These are phyloP conservation scores for Adela reaumurella DNA, from an alignment of 2,888 invertebrate genomes.

Conservation along the genomic window DNA sequence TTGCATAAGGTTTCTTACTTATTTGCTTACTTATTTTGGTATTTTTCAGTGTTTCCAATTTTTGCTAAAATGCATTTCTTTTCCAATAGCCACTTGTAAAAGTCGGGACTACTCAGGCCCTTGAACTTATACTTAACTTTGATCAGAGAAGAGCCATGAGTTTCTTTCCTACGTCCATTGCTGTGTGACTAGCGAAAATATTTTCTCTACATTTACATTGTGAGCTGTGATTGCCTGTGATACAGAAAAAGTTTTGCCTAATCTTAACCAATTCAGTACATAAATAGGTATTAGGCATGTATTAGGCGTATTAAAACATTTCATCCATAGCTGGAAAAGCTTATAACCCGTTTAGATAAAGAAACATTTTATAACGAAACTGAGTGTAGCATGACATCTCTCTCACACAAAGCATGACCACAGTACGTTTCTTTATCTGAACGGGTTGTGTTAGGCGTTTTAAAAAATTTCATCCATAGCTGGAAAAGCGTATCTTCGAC, in stretches of 20 bases:
- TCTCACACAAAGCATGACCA: too few species aligned
- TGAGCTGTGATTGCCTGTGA: conserved; percentile 11
- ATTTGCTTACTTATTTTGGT: not conserved
- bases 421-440: too few species aligned
- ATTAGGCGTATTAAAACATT: too few species aligned
- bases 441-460: too few species aligned
- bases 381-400: too few species aligned
- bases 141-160: conserved; percentile 10
- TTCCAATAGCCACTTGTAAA: conserved; percentile 6
- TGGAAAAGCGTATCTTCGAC: conserved; percentile 11
- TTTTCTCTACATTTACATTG: conserved; percentile 12
- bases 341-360: too few species aligned
- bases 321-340: conserved; percentile 4
- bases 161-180: conserved; percentile 14
- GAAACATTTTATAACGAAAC: too few species aligned
- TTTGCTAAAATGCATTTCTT: conserved; percentile 5
- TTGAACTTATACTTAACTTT: conserved; percentile 11
- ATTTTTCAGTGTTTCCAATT: conserved; percentile 2
- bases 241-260: conserved; percentile 14
- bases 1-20: not conserved
- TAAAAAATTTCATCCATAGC: too few species aligned
- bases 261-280: conserved; percentile 13
- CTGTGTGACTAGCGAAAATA: conserved; percentile 13
- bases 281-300: conserved; percentile 9
- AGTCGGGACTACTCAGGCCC: conserved; percentile 6